Conservation (phyloP, 2,797 vertebrate genomes). For the Gastrophryne carolinensis region DNA sequence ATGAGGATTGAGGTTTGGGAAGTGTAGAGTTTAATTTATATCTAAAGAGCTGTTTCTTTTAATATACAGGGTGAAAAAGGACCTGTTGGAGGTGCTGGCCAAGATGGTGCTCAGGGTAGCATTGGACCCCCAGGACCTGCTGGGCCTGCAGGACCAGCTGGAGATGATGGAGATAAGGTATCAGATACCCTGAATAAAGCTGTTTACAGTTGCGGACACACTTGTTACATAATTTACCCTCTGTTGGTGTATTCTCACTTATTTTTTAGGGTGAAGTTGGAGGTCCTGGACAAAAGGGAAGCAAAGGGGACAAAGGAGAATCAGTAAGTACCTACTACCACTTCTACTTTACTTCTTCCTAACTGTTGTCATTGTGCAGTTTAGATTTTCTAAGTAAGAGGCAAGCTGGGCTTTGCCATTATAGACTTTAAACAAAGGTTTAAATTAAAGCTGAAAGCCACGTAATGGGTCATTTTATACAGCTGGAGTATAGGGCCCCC, state of each 20-base stretch:
- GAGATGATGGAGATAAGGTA: slow-evolving; percentile 93
- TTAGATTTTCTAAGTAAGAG: no score
- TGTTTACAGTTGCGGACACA: background rate
- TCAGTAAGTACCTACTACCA: slow-evolving; percentile 74
- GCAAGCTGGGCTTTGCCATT: no score
- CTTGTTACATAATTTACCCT: background rate
- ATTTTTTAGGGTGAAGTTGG: slow-evolving; percentile 83
- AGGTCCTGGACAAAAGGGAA: slow-evolving; percentile 85
- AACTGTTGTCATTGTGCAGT: no score
- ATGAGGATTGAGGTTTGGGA: no score
- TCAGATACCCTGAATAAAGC: background rate
- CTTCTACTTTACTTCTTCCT: no score
- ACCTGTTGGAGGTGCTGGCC: slow-evolving; percentile 74
- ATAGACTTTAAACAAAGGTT: no score
- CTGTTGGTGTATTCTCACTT: background rate
- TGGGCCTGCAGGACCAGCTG: slow-evolving; percentile 76
- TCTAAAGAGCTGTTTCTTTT: background rate
- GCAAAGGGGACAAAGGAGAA: slow-evolving; percentile 90
- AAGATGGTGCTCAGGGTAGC: slow-evolving; percentile 80
- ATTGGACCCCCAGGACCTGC: slow-evolving; percentile 75
- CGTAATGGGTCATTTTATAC: no score
- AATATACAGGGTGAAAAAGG: slow-evolving; percentile 82
- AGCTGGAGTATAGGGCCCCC: no score
- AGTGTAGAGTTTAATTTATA: background rate
- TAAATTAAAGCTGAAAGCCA: no score